Percentiles rank a stretch among this genome's conserved stretches.
phyloP scores from a whole-genome alignment of 2,797 vertebrate genomes.

The Hemitrygon akajei region DNA sequence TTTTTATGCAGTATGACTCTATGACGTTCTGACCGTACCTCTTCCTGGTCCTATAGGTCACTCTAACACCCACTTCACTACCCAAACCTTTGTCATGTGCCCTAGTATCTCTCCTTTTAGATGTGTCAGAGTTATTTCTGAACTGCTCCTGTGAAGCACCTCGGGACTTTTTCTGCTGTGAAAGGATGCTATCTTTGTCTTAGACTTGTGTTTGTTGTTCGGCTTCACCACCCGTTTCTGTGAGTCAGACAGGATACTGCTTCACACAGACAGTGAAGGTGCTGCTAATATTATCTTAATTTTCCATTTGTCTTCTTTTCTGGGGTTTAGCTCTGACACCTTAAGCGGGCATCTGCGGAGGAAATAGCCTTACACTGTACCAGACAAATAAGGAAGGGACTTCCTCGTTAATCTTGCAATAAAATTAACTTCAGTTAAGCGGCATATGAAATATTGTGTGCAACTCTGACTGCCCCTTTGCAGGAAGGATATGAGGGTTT shows the following conservation, averaged over 20 bases:
- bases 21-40: background rate
- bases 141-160: too few species aligned
- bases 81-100: background rate
- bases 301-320: background rate
- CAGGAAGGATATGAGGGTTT: too few species aligned
- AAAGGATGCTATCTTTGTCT: too few species aligned
- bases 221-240: background rate
- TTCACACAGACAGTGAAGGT: background rate
- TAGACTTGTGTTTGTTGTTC: background rate
- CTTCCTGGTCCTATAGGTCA: background rate
- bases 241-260: background rate
- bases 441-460: too few species aligned
- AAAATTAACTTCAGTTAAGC: too few species aligned
- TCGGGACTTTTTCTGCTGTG: too few species aligned
- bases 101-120: background rate
- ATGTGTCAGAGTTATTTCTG: too few species aligned
- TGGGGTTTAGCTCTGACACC: background rate
- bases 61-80: background rate
- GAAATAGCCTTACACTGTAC: background rate
- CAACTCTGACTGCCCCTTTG: too few species aligned
- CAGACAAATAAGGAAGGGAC: background rate
- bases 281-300: background rate
- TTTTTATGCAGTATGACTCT: too few species aligned
- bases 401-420: background rate
- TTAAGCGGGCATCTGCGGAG: background rate